Percentiles rank a stretch among this genome's conserved stretches.
These are phyloP conservation scores for Napeogenes inachia DNA, from an alignment of 2,888 invertebrate species.

Conservation along the genomic window DNA sequence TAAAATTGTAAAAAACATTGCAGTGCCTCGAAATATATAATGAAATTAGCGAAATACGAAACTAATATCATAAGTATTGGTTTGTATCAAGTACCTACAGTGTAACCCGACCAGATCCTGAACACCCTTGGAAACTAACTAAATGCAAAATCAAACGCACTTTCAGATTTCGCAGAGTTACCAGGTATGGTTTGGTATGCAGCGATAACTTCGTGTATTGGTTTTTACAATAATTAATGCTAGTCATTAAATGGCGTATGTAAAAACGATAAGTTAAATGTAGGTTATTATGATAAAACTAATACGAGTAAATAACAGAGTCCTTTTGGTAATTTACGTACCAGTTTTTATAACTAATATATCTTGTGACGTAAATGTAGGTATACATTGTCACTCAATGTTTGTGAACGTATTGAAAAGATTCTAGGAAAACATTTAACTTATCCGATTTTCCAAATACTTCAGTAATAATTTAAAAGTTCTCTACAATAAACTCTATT, in stretches of 20 bases:
- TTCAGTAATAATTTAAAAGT: too few relatives aligned
- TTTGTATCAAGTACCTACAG: constrained; percentile 10
- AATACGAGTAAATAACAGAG: background rate
- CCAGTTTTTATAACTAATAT: too few relatives aligned
- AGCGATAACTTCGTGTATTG: constrained; percentile 21
- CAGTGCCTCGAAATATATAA: too few relatives aligned
- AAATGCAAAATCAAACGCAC: constrained; percentile 36
- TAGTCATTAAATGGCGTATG: background rate
- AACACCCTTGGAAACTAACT: constrained; percentile 36
- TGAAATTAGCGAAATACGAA: too few relatives aligned
- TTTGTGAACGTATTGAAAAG: too few relatives aligned
- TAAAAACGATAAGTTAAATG: background rate
- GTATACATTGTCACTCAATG: too few relatives aligned
- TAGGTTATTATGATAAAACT: background rate
- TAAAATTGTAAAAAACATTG: too few relatives aligned
- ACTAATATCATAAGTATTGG: too few relatives aligned
- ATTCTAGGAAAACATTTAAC: too few relatives aligned
- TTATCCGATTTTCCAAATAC: too few relatives aligned
- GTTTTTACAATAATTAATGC: background rate
- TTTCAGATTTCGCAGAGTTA: constrained; percentile 37
- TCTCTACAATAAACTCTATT: too few relatives aligned
- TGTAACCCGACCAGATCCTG: constrained; percentile 26
- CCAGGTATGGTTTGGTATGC: constrained; percentile 20
- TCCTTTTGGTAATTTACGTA: background rate
- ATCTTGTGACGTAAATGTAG: too few relatives aligned